Percentiles rank a stretch among this genome's conserved stretches.
Conservation (phyloP, 2,888 invertebrate species). For the Chymomyza caudatula region DNA sequence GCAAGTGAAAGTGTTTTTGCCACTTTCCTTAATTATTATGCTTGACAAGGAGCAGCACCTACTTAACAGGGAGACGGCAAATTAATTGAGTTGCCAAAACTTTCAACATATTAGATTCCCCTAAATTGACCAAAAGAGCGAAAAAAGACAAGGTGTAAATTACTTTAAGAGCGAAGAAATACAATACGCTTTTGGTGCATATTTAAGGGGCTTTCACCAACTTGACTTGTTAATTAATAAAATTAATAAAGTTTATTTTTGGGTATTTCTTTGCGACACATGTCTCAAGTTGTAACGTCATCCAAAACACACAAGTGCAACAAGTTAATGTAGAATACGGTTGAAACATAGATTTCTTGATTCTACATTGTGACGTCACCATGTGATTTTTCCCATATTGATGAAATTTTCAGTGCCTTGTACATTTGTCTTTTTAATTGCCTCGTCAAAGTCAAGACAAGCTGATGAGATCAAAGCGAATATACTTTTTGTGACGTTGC, state of each 20-base stretch:
- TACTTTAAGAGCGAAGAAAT: background rate
- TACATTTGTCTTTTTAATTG: background rate
- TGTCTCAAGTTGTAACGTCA: background rate
- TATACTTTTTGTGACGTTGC: background rate
- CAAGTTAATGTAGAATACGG: no score
- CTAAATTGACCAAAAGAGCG: background rate
- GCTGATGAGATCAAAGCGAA: background rate
- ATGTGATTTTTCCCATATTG: background rate
- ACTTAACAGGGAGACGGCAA: background rate
- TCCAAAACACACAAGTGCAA: background rate
- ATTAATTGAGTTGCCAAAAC: background rate
- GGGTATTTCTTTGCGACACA: background rate
- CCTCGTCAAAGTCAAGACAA: background rate
- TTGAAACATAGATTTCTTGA: no score
- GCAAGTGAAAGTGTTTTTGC: background rate
- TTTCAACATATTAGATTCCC: background rate
- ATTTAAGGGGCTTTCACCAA: constrained; percentile 29
- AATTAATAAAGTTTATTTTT: background rate
- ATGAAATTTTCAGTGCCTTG: background rate
- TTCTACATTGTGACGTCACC: no score
- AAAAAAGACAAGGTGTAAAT: background rate
- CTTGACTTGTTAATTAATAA: constrained; percentile 36
- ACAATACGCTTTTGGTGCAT: background rate
- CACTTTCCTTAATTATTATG: background rate
- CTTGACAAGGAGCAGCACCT: background rate